Evolutionary conservation across 2,888 invertebrate genomes (phyloP).

Genomic region (Psylliodes chrysocephalus): DNA sequence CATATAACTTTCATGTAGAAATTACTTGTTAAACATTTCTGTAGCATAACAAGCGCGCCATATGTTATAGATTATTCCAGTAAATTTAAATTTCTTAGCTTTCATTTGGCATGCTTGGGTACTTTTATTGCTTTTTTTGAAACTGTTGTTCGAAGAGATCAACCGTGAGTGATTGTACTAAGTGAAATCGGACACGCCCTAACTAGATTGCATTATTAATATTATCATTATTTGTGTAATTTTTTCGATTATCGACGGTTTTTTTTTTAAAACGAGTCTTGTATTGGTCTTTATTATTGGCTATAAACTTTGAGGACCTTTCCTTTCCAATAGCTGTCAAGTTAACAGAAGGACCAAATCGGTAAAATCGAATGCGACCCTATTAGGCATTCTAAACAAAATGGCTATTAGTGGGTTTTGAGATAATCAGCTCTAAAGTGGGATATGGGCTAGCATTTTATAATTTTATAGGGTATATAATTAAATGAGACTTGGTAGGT

Average conservation of each 20-base stretch:
- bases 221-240: conserved; percentile 11
- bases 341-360: too few species aligned
- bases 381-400: too few species aligned
- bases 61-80: conserved; percentile 31
- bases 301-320: too few species aligned
- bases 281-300: too few species aligned
- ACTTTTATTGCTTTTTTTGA: conserved; percentile 21
- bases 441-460: too few species aligned
- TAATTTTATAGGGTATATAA: too few species aligned
- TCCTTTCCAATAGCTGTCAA: too few species aligned
- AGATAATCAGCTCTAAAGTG: too few species aligned
- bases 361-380: too few species aligned
- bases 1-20: conserved; percentile 43
- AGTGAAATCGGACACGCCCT: conserved; percentile 33
- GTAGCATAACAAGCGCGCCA: conserved; percentile 20
- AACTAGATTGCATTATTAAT: conserved; percentile 21
- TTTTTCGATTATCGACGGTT: background rate
- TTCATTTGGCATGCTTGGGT: conserved; percentile 30
- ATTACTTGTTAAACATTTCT: conserved; percentile 18
- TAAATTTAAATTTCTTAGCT: conserved; percentile 29
- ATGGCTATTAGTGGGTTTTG: too few species aligned
- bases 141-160: conserved; percentile 20
- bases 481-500: too few species aligned
- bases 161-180: conserved; percentile 6
- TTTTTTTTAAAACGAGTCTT: too few species aligned